Conservation (phyloP, 1,140 invertebrate genomes). For the Papilio aristodemus region DNA sequence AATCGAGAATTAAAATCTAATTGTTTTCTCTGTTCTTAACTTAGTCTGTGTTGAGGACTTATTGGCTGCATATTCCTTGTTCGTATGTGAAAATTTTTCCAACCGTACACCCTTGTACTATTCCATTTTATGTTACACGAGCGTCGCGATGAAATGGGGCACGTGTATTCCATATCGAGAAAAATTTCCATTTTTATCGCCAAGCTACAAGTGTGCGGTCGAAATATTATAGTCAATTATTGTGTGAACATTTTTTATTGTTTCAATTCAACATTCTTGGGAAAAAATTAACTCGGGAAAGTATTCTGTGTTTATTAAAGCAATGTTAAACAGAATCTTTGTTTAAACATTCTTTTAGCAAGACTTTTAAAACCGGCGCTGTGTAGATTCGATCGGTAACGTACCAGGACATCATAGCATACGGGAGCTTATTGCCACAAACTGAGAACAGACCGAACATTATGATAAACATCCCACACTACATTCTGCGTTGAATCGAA, state of each 20-base stretch:
- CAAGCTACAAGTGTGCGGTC: neutral
- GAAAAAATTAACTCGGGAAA: neutral
- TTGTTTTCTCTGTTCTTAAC: neutral
- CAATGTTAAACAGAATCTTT: neutral
- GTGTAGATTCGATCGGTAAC: no score
- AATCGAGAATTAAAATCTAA: neutral
- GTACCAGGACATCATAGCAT: no score
- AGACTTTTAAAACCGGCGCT: no score
- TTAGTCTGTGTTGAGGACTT: neutral
- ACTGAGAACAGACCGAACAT: no score
- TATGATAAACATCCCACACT: no score
- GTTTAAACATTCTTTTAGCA: no score
- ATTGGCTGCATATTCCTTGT: constrained; percentile 24
- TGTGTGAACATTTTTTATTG: constrained; percentile 12
- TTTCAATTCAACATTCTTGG: neutral
- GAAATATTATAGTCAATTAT: constrained; percentile 3
- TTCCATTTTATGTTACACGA: constrained; percentile 21
- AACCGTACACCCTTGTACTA: neutral
- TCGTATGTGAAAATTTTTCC: constrained; percentile 20
- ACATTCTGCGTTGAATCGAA: no score
- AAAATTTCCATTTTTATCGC: neutral
- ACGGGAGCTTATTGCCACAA: no score
- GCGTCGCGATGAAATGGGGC: constrained; percentile 9
- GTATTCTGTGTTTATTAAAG: neutral
- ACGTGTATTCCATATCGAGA: neutral